Evolutionary conservation across 2,888 invertebrate species (phyloP).

Genomic region (Chromoteleia sp.): DNA sequence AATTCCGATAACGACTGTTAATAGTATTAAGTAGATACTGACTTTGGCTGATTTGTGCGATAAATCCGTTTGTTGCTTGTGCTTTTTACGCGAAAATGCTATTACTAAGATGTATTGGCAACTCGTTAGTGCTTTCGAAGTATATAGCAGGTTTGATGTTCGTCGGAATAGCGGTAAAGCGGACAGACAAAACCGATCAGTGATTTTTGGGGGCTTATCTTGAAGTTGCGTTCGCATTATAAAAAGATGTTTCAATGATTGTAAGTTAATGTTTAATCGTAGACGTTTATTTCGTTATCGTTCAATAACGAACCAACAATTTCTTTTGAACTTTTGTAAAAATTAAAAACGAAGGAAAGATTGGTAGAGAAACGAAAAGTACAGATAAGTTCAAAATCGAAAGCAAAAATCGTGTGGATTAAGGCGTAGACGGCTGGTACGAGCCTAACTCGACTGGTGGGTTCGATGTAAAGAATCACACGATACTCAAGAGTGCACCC

Average conservation of each 20-base stretch:
- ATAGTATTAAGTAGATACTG: conserved; percentile 19
- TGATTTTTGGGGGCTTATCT: conserved; percentile 21
- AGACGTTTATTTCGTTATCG: too few species aligned
- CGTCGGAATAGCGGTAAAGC: conserved; percentile 15
- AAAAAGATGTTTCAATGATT: not conserved
- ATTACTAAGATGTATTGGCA: conserved; percentile 50
- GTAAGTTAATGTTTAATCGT: not conserved
- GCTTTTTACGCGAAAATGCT: conserved; percentile 49
- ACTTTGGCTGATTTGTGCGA: conserved; percentile 37
- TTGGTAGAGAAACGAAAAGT: too few species aligned
- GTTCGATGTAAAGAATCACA: conserved; percentile 63
- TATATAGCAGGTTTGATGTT: conserved; percentile 10
- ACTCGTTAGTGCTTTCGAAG: conserved; percentile 37
- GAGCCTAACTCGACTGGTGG: conserved; percentile 48
- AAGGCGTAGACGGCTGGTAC: conserved; percentile 21
- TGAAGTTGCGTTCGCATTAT: not conserved
- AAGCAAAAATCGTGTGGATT: conserved; percentile 8
- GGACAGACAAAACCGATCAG: conserved; percentile 19
- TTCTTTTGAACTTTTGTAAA: too few species aligned
- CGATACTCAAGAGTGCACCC: conserved; percentile 47
- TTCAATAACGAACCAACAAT: too few species aligned
- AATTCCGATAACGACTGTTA: conserved; percentile 35
- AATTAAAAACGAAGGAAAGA: too few species aligned
- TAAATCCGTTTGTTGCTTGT: conserved; percentile 29
- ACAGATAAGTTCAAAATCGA: conserved; percentile 29